Evolutionary conservation across 2,113 vertebrate genomes (phyloP).

Genomic region (Nycticryphes semicollaris): DNA sequence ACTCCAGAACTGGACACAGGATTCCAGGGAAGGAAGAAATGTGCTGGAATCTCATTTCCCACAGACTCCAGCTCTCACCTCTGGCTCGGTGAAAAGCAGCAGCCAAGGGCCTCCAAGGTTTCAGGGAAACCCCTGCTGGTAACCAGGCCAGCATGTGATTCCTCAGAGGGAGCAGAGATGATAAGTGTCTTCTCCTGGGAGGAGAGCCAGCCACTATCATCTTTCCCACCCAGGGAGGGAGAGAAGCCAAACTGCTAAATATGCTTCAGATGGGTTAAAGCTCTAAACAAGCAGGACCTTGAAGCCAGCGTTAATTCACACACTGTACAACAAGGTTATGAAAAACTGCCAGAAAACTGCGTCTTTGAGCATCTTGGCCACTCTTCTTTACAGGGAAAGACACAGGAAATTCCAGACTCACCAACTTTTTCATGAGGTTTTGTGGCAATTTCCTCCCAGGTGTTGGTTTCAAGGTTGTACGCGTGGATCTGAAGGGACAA

Average conservation of each 20-base stretch:
- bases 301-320: accelerated
- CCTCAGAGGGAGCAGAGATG: neutral
- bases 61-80: neutral
- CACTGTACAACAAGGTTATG: accelerated
- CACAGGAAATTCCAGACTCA: slow-evolving; percentile 24
- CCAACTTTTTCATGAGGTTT: slow-evolving; percentile 96
- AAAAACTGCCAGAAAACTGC: neutral
- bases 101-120: neutral
- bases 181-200: neutral
- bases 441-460: slow-evolving; percentile 95
- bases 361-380: accelerated
- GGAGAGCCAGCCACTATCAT: neutral
- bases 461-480: slow-evolving; percentile 97
- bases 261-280: neutral
- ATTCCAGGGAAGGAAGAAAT: neutral
- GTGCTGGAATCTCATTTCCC: neutral
- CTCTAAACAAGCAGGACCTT: neutral
- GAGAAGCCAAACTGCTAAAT: neutral
- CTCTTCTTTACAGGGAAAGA: neutral
- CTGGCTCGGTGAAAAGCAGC: neutral
- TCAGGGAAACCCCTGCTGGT: neutral
- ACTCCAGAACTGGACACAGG: too few species aligned
- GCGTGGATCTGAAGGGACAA: slow-evolving; percentile 85
- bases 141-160: neutral
- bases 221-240: neutral